Base-by-base conservation (phyloP, 2,113 vertebrate genomes). In the Heteronetta atricapilla region DNA sequence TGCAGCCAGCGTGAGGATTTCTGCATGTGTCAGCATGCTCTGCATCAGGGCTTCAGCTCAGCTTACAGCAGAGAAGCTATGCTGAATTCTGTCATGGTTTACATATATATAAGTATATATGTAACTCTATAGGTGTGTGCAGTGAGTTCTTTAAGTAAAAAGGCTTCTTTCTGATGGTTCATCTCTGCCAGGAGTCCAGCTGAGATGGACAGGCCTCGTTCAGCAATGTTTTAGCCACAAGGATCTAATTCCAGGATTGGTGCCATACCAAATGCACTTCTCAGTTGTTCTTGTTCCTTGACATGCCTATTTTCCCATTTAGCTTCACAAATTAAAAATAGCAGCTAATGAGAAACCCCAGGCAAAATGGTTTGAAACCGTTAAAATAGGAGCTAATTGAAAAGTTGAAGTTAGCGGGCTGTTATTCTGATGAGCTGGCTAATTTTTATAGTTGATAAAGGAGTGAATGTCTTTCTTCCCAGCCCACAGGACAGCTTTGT, bases 51-150 rank as follows among this genome's bases (percentile, higher is more conserved):
- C 42, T 68, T 31, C 55, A 13, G 53, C 29, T 67, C 46, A 31
- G 0, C 76, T 40, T 9, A 3, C 23, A 18, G 7, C 26, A n/a
- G 40, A 2, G 34, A 20, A n/a, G 48, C 48, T 28, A 5, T 33
- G 22, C 83, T 33, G 63, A 6, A 34, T 18, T 14, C 36, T n/a
- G 1, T 5, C 84, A 18, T 8, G 16, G 11, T 17, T 66, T 16
- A 2, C 10, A 6, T 6, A 15, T 6, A 31, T 29, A 8, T 16
- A 44, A n/a, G n/a, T 52, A 26, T 52, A 25, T 52, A 25, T 52
- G 50, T 50, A 22, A 11, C 21, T 34, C 5, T 4, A 2, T 1
- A 12, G 46, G 20, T 7, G 50, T 25, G n/a, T 3, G 25, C 23
- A 42, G 31, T 26, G 60, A 36, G 59, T 11, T 58, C 67, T 25